Base-by-base conservation (phyloP, 2,888 invertebrate species). In the Mamestra brassicae region DNA sequence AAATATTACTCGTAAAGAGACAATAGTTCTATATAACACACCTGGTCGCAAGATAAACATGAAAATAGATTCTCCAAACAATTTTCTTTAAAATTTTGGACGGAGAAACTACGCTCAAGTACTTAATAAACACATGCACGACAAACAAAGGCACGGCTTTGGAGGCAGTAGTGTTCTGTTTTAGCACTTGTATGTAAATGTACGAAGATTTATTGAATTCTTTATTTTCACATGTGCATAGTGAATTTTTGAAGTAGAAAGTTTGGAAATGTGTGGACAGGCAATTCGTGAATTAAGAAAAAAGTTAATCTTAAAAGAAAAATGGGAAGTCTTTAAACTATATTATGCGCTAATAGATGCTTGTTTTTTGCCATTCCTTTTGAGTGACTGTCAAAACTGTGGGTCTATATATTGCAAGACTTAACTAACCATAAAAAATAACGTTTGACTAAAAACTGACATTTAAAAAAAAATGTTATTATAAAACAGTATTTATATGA, bases 101-200 rank as follows among this genome's bases (percentile, higher is more conserved):
- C 65, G n/a, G 42, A 64, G 70, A 71, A 78, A 78, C 50, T 66
- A 4, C 26, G 11, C 13, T 54, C 60, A 45, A 62, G 66, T 70
- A 74, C 55, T 50, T 61, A 8, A 36, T 81, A 63, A 66, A 62
- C 52, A 66, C 57, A 64, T 61, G 38, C 58, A 36, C 17, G 58
- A 47, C 34, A 81, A 69, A 79, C 54, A 76, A 80, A 82, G 83
- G 76, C 45, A 67, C 4, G 50, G 26, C 52, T 57, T 54, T 63
- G 13, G 66, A 58, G 36, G 52, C 67, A 64, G 55, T 8, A 63
- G 52, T 26, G 65, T 58, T 60, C n/a, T 71, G 38, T 83, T 83
- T 84, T 84, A 79, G 69, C 83, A 67, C 65, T n/a, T 74, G 17
- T 52, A 54, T 72, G 82, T 74, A 74, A 84, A 84, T 68, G 55